These are phyloP conservation scores for Microtus ochrogaster DNA, from an alignment of 2,113 vertebrate species.

Conservation along the genomic window DNA sequence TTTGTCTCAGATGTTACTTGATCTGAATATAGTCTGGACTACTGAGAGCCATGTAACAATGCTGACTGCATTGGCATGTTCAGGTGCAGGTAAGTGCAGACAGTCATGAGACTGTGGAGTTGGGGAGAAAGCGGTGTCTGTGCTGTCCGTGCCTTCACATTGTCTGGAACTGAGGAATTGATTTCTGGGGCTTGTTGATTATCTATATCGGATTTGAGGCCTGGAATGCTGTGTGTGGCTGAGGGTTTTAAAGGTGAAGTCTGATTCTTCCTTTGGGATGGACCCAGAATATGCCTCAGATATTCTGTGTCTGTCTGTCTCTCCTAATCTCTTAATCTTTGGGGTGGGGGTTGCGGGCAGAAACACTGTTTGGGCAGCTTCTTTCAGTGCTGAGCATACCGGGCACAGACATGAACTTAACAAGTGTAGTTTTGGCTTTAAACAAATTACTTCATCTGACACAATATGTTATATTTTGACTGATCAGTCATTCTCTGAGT, in stretches of 20 bases:
- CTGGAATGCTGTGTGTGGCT: too few species aligned
- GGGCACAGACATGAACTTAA: not conserved
- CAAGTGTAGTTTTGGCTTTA: not conserved
- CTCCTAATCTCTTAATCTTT: too few species aligned
- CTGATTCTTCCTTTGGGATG: not conserved
- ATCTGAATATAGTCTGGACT: not conserved
- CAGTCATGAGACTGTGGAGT: not conserved
- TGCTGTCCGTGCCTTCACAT: not conserved
- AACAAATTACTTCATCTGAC: constrained; percentile 20
- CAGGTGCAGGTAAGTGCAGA: not conserved
- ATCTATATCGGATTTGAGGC: not conserved
- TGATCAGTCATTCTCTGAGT: not conserved
- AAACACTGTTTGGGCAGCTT: not conserved
- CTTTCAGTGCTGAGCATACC: not conserved
- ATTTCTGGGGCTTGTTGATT: not conserved
- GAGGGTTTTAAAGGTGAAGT: not conserved
- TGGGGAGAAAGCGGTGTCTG: not conserved
- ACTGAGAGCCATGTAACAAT: not conserved
- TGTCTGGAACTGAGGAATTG: not conserved
- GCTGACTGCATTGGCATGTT: not conserved
- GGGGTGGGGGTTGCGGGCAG: not conserved
- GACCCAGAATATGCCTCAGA: not conserved
- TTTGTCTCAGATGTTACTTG: not conserved
- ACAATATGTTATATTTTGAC: not conserved
- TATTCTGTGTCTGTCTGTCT: too few species aligned